These are phyloP conservation scores for Seira musarum DNA, from an alignment of 2,888 invertebrate genomes.

Conservation along the genomic window DNA sequence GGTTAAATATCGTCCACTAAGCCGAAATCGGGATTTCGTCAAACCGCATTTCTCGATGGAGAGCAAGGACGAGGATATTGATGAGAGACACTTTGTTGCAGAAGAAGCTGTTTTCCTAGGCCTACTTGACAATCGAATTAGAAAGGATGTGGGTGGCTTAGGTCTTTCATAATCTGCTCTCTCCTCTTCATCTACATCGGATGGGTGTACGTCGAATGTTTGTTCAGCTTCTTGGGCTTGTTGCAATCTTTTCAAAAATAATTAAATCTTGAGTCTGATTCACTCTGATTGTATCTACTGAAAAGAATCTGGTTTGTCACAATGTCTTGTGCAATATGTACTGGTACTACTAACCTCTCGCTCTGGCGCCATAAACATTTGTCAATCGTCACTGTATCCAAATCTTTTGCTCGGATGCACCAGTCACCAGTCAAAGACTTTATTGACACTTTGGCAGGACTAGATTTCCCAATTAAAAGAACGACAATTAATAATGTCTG, in stretches of 20 bases:
- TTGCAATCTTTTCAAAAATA: too few relatives aligned
- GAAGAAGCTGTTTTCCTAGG: constrained; percentile 6
- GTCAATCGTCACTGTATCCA: background rate
- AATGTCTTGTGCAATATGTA: too few relatives aligned
- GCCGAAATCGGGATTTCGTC: constrained; percentile 35
- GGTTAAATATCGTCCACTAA: constrained; percentile 10
- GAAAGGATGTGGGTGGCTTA: constrained; percentile 16
- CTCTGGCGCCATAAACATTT: constrained; percentile 31
- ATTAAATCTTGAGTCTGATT: too few relatives aligned
- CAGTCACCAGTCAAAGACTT: constrained; percentile 24
- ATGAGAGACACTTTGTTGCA: constrained; percentile 42
- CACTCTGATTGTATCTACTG: too few relatives aligned
- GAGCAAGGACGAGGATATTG: constrained; percentile 24
- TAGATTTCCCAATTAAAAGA: too few relatives aligned
- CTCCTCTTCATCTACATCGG: constrained; percentile 17
- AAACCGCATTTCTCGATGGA: constrained; percentile 32
- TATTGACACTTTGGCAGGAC: constrained; percentile 37
- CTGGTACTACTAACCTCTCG: background rate
- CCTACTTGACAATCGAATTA: constrained; percentile 31
- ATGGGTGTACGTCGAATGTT: constrained; percentile 45
- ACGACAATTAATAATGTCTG: too few relatives aligned
- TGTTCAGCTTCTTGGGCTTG: constrained; percentile 33
- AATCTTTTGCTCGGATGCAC: constrained; percentile 30
- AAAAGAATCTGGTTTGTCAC: too few relatives aligned
- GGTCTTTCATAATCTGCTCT: constrained; percentile 6